A percentile compares a stretch with the other conserved stretches of the same genome.
phyloP scores from a whole-genome alignment of 1,140 invertebrate genomes.

The Adoxophyes honmai region DNA sequence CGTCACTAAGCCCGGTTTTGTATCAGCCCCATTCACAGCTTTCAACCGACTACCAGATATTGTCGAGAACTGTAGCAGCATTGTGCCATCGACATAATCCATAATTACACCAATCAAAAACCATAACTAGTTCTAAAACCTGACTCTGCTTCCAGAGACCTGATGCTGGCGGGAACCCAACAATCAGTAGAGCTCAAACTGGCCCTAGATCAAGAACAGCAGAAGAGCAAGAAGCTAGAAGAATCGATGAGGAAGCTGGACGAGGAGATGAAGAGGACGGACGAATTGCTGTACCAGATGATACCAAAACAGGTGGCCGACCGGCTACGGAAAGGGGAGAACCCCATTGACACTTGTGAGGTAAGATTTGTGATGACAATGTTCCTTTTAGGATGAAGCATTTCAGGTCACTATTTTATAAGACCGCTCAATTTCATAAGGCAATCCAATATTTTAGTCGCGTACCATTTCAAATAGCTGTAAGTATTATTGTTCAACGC shows the following conservation, averaged over 20 bases:
- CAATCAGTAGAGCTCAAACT: slow-evolving; percentile 97
- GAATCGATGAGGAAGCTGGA: slow-evolving; percentile 97
- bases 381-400: no score
- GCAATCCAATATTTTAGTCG: no score
- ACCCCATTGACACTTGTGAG: slow-evolving; percentile 96
- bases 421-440: no score
- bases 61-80: no score
- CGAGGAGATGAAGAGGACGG: slow-evolving; percentile 96
- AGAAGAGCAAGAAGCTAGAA: slow-evolving; percentile 97
- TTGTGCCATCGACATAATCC: no score
- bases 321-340: slow-evolving; percentile 92
- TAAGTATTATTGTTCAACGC: no score
- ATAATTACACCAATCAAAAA: no score
- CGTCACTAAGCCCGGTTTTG: no score
- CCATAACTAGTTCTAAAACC: neutral
- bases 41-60: no score
- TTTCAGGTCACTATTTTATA: no score
- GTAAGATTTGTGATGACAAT: slow-evolving; percentile 77
- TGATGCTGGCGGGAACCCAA: slow-evolving; percentile 97
- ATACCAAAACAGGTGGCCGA: slow-evolving; percentile 98
- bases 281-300: slow-evolving; percentile 98
- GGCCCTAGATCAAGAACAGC: slow-evolving; percentile 96
- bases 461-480: no score
- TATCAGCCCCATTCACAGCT: no score
- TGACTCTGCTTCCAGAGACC: slow-evolving; percentile 81